Evolutionary conservation across 1,140 invertebrate species (phyloP).

Genomic region (Drosophila pallidifrons): DNA sequence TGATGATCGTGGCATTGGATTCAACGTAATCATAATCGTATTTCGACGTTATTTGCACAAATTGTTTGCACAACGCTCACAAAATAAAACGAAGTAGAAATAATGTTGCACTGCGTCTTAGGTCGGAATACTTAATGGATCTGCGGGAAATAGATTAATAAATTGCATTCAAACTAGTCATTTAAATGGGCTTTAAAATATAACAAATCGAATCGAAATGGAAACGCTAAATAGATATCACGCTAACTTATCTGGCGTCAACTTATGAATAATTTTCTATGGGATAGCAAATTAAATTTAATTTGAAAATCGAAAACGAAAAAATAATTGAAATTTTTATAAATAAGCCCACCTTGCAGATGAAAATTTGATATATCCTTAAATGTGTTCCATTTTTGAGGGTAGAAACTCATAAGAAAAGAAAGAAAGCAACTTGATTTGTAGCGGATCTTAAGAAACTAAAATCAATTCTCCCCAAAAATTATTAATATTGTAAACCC

Average conservation of each 20-base stretch:
- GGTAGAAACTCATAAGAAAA: conserved; percentile 9
- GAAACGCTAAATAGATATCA: conserved; percentile 1
- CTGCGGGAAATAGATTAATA: conserved; percentile 40
- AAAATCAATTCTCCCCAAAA: conserved; percentile 7
- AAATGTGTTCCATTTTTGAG: conserved; percentile 50
- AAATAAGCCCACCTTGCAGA: conserved; percentile 40
- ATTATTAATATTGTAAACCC: conserved; percentile 12
- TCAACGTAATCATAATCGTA: conserved; percentile 13
- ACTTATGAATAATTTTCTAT: conserved; percentile 6
- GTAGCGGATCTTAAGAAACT: conserved; percentile 1
- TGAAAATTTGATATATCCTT: conserved; percentile 39
- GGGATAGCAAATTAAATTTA: conserved; percentile 1
- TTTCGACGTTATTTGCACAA: conserved; percentile 41
- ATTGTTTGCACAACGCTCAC: conserved; percentile 18
- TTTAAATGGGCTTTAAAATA: conserved; percentile 17
- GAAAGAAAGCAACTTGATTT: not conserved
- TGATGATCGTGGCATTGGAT: conserved; percentile 22
- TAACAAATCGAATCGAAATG: conserved; percentile 1
- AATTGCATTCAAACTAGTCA: not conserved
- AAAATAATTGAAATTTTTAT: not conserved
- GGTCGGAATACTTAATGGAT: conserved; percentile 25
- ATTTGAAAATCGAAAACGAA: not conserved
- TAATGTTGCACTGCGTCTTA: conserved; percentile 44
- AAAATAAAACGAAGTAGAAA: conserved; percentile 22
- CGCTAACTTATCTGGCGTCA: not conserved